Conservation (phyloP, 2,888 invertebrate species). For the Zonitis immaculata region DNA sequence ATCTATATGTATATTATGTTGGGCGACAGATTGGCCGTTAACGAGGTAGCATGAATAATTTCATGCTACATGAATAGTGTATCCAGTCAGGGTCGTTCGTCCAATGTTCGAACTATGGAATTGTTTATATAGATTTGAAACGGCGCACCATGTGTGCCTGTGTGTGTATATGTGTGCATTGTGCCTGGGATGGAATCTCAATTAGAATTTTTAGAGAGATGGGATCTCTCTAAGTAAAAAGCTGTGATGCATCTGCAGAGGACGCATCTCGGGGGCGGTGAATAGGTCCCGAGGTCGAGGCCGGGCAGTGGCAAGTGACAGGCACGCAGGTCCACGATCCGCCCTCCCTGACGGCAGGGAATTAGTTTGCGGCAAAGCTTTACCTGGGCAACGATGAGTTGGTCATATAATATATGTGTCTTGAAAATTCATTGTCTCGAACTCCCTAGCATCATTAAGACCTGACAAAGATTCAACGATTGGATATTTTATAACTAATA, state of each 20-base stretch:
- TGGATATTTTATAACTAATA: constrained; percentile 41
- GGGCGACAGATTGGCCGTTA: constrained; percentile 16
- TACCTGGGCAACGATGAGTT: constrained; percentile 37
- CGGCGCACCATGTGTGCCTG: no score
- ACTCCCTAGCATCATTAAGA: constrained; percentile 39
- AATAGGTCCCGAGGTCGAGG: constrained; percentile 47
- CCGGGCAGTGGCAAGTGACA: constrained; percentile 50
- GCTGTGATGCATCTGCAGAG: constrained; percentile 42
- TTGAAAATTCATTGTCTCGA: constrained; percentile 38
- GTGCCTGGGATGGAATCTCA: constrained; percentile 44
- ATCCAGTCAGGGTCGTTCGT: constrained; percentile 10
- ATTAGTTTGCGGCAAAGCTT: constrained; percentile 43
- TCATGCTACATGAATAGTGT: constrained; percentile 13
- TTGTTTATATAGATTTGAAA: no score
- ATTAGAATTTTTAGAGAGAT: constrained; percentile 47
- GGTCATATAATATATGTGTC: constrained; percentile 36
- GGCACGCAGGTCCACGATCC: constrained; percentile 48
- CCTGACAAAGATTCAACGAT: constrained; percentile 30
- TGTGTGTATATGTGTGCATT: constrained; percentile 3
- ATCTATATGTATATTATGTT: constrained; percentile 9
- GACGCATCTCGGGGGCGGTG: constrained; percentile 44
- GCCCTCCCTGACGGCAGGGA: constrained; percentile 47
- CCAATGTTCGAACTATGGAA: background rate
- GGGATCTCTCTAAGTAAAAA: constrained; percentile 47
- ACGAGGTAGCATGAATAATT: constrained; percentile 14